Evolutionary conservation across 2,888 invertebrate genomes (phyloP), one percentile per base, ranked within the genome.

Genomic region (Cosmia pyralina): DNA sequence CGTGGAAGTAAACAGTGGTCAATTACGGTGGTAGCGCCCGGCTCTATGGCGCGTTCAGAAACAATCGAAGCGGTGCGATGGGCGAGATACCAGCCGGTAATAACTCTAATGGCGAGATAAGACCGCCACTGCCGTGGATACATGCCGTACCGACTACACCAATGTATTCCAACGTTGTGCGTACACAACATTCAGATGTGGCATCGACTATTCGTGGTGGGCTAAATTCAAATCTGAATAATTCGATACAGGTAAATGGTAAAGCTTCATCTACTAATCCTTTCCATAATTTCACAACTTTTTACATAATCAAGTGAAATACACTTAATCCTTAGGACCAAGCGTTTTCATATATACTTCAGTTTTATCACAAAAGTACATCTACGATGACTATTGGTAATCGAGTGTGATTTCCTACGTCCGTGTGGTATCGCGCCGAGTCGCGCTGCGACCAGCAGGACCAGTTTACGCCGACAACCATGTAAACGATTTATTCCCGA

Each of bases 391-490:
- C 73, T 85, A 82, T 86, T 88, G 87, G 85, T 88, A 86, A 82
- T 88, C 87, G 88, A 90, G 89, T 89, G 88, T 89, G 89, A 90
- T 92, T 93, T 93, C 93, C 91, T 93, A 93, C 91, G 91, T 91
- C 92, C 86, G 87, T 88, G 89, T 89, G 89, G 79, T 79, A 83
- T 80, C 78, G 75, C 85, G 86, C 83, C 81, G 89, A 80, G 76
- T 86, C 80, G 88, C 88, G 88, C 88, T 89, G 87, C 88, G 85
- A 88, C 91, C 90, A 90, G 91, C 90, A 92, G 87, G 95, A 96
- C 96, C 96, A 95, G 96, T 96, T 96, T 96, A 95, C 94, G 94
- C 95, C 94, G 95, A 96, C 96, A 95, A 95, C 92, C 95, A 95
- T 96, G 96, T 96, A 96, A 96, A 96, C 96, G 94, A 96, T 96